Evolutionary conservation across 2,797 vertebrate species (phyloP).

Genomic region (Tympanoctomys barrerae): DNA sequence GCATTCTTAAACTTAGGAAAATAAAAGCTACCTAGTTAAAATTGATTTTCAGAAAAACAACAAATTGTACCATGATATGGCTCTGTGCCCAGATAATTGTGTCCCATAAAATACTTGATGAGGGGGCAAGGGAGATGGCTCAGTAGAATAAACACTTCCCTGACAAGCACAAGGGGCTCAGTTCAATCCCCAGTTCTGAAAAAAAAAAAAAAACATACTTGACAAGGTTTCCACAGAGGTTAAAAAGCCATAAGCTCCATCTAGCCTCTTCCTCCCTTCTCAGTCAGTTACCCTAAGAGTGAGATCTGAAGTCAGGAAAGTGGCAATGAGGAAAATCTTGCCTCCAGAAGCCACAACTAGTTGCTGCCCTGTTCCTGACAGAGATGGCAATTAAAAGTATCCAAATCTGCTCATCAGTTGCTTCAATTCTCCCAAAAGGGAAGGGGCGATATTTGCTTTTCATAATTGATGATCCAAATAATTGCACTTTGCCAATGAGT

Average conservation of each 20-base stretch:
- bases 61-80: background rate
- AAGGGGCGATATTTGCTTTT: constrained; percentile 10
- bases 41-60: constrained; percentile 28
- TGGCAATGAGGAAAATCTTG: background rate
- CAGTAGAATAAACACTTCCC: too few species aligned
- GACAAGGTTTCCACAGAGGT: background rate
- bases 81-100: background rate
- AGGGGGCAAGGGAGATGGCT: too few species aligned
- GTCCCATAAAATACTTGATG: background rate
- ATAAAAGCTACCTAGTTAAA: background rate
- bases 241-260: background rate
- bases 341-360: background rate
- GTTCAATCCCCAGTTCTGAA: too few species aligned
- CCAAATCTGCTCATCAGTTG: background rate
- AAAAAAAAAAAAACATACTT: background rate
- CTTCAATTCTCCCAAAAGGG: background rate
- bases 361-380: background rate
- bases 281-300: background rate
- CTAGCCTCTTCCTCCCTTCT: background rate
- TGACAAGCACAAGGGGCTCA: too few species aligned
- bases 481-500: constrained; percentile 53
- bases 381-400: background rate
- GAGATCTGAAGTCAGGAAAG: background rate
- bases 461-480: background rate
- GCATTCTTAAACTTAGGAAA: background rate